phyloP scores from a whole-genome alignment of 2,888 invertebrate species.

The Scaptomyza cyrtandrae region DNA sequence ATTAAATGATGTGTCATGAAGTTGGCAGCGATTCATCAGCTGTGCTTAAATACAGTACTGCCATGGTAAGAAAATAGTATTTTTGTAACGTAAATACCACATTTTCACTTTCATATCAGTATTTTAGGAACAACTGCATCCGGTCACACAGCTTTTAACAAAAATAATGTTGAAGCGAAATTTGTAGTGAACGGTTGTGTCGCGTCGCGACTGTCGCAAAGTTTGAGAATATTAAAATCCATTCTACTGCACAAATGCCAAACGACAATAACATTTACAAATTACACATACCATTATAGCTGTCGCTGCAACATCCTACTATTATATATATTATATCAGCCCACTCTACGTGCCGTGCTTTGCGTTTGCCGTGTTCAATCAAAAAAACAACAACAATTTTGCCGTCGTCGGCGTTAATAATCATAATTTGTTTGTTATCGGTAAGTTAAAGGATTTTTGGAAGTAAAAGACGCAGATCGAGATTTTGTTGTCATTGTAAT shows the following conservation, averaged over 20 bases:
- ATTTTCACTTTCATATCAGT: slow-evolving; percentile 2
- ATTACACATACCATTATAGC: background rate
- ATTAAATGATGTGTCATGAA: slow-evolving; percentile 3
- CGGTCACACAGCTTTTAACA: slow-evolving; percentile 22
- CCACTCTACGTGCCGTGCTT: background rate
- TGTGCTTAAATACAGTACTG: slow-evolving; percentile 1
- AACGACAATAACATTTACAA: slow-evolving; percentile 10
- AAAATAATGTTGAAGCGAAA: slow-evolving; percentile 52
- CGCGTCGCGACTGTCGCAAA: slow-evolving; percentile 45
- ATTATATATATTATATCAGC: background rate
- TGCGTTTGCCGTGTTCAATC: slow-evolving; percentile 3
- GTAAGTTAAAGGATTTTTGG: slow-evolving; percentile 38
- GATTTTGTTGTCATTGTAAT: slow-evolving; percentile 13
- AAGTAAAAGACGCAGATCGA: slow-evolving; percentile 7
- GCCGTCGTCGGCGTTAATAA: slow-evolving; percentile 35
- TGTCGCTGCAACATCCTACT: background rate
- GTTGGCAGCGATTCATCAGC: slow-evolving; percentile 26
- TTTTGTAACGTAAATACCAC: background rate
- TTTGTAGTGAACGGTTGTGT: slow-evolving; percentile 40
- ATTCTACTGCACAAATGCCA: slow-evolving; percentile 9
- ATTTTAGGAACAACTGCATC: slow-evolving; percentile 1
- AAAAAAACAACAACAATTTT: slow-evolving; percentile 10
- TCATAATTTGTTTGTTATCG: slow-evolving; percentile 33
- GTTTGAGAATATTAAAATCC: slow-evolving; percentile 17
- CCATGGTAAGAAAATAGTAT: slow-evolving; percentile 6